Percentiles rank a stretch among this genome's conserved stretches.
Conservation (phyloP, 2,113 vertebrate species). For the Solea senegalensis region DNA sequence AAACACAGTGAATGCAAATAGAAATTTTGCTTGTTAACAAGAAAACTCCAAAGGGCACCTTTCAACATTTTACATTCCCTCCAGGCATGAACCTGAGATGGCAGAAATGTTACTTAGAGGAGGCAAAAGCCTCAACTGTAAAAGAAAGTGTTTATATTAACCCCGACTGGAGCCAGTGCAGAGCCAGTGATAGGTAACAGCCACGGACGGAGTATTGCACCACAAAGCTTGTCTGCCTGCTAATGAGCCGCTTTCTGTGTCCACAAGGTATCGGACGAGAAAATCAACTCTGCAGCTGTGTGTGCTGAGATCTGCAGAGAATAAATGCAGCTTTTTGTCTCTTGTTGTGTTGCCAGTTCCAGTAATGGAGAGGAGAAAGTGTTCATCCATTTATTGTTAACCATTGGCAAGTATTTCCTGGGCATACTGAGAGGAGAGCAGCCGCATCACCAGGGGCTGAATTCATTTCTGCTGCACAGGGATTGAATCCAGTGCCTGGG, state of each 20-base stretch:
- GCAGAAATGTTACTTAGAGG: not conserved
- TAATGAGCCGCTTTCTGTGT: constrained; percentile 1
- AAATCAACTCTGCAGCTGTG: not conserved
- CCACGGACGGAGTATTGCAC: not conserved
- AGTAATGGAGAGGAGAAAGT: not conserved
- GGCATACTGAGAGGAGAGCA: not conserved
- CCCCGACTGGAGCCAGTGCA: not conserved
- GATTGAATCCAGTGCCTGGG: too few species aligned
- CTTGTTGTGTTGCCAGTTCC: constrained; percentile 1
- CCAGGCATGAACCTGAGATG: not conserved
- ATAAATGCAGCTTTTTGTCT: not conserved
- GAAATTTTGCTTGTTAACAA: not conserved
- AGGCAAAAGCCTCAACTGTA: not conserved
- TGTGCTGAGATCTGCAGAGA: not conserved
- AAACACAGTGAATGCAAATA: not conserved
- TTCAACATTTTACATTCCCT: not conserved
- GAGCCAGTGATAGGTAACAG: not conserved
- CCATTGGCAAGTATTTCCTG: not conserved
- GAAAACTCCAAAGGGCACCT: not conserved
- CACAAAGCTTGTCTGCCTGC: constrained; percentile 4
- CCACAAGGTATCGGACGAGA: not conserved
- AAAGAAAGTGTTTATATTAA: not conserved
- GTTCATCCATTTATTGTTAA: not conserved
- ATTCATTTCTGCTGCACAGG: not conserved
- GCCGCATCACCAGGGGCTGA: not conserved